Evolutionary conservation across 1,140 invertebrate genomes (phyloP).

Genomic region (Pentalonia nigronervosa): DNA sequence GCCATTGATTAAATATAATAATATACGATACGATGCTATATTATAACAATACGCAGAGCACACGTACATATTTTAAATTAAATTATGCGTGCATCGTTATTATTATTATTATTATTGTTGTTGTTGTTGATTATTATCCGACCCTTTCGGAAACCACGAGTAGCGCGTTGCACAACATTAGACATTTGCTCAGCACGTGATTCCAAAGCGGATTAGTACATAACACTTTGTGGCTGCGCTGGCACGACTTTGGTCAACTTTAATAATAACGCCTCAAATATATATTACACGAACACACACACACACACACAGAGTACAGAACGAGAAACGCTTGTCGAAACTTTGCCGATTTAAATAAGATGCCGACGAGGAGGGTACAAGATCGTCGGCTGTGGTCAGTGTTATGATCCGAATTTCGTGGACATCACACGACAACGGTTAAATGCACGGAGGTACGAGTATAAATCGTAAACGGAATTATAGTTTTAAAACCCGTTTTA

Average conservation of each 20-base stretch:
- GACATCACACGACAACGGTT: not conserved
- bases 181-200: slow-evolving; percentile 38
- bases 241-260: slow-evolving; percentile 49
- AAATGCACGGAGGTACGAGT: too few species aligned
- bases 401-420: not conserved
- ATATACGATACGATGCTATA: not conserved
- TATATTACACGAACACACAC: not conserved
- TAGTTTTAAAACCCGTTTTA: too few species aligned
- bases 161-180: not conserved
- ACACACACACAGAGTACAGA: too few species aligned
- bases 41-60: not conserved
- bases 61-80: slow-evolving; percentile 26
- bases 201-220: slow-evolving; percentile 48
- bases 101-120: not conserved
- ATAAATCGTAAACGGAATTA: too few species aligned
- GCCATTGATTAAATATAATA: not conserved
- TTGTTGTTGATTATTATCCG: slow-evolving; percentile 7
- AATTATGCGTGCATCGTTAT: not conserved
- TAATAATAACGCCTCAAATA: slow-evolving; percentile 42
- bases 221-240: slow-evolving; percentile 23
- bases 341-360: slow-evolving; percentile 56
- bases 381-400: not conserved
- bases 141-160: not conserved
- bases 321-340: slow-evolving; percentile 38
- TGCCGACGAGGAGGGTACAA: not conserved